Evolutionary conservation across 2,888 invertebrate species (phyloP).

Genomic region (Trichogramma evanescens): DNA sequence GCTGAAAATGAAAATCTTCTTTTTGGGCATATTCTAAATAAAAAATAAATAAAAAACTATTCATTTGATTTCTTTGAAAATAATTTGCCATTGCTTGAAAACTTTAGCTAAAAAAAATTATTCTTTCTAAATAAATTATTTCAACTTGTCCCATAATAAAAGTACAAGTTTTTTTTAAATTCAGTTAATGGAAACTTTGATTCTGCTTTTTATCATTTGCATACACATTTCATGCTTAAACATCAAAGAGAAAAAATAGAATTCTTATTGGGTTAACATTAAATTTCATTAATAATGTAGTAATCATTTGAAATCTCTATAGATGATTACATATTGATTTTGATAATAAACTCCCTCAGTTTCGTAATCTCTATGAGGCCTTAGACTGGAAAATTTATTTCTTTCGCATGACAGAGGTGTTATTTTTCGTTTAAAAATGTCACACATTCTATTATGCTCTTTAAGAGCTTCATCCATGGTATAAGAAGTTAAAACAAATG

Average conservation of each 20-base stretch:
- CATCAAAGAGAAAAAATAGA: conserved; percentile 13
- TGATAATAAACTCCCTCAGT: conserved; percentile 35
- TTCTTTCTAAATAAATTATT: not conserved
- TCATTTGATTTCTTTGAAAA: not conserved
- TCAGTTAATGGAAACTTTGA: not conserved
- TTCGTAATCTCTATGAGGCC: conserved; percentile 37
- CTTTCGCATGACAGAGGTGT: conserved; percentile 23
- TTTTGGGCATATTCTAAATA: too few relatives aligned
- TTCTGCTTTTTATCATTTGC: not conserved
- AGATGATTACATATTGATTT: conserved; percentile 37
- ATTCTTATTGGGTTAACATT: conserved; percentile 13
- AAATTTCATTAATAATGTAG: conserved; percentile 2
- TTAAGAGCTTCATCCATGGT: conserved; percentile 29
- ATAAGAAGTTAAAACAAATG: conserved; percentile 35
- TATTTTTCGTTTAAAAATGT: conserved; percentile 22
- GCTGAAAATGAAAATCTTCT: too few relatives aligned
- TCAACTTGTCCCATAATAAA: not conserved
- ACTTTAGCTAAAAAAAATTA: not conserved
- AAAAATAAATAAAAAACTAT: too few relatives aligned
- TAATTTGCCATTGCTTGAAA: not conserved
- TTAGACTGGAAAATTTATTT: conserved; percentile 35
- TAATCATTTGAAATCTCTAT: conserved; percentile 22
- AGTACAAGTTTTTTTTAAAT: not conserved
- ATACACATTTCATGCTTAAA: conserved; percentile 1
- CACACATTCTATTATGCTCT: conserved; percentile 31